A percentile compares a stretch with the other conserved stretches of the same genome.
These are phyloP conservation scores for Thymallus thymallus DNA, from an alignment of 2,113 vertebrate genomes.

Conservation along the genomic window DNA sequence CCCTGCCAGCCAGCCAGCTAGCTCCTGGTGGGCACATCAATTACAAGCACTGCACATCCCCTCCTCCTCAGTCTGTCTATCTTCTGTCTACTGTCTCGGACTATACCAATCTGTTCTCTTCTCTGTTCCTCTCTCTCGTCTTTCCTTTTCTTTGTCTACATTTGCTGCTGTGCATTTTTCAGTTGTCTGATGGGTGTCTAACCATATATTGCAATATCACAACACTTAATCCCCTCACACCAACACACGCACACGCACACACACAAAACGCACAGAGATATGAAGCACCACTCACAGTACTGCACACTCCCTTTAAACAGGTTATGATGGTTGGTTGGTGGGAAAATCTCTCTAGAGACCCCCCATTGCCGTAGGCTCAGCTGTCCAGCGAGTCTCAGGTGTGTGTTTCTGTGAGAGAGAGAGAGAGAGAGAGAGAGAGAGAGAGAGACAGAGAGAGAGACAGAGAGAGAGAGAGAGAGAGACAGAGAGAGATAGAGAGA, in stretches of 20 bases:
- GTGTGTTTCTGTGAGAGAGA: conserved; percentile 41
- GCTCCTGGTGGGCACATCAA: conserved; percentile 79
- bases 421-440: conserved; percentile 13
- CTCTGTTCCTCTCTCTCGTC: conserved; percentile 47
- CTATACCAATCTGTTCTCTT: conserved; percentile 62
- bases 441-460: background rate
- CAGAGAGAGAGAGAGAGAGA: background rate
- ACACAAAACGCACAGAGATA: conserved; percentile 44
- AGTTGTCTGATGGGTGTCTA: conserved; percentile 1
- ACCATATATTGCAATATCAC: background rate
- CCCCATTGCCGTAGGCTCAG: conserved; percentile 68
- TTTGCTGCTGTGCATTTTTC: background rate
- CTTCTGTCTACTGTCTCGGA: conserved; percentile 66
- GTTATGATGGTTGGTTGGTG: conserved; percentile 72
- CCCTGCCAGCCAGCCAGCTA: conserved; percentile 69
- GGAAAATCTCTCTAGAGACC: conserved; percentile 71
- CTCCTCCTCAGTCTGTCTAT: conserved; percentile 67
- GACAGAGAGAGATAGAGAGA: background rate
- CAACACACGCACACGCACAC: conserved; percentile 32
- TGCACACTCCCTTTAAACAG: conserved; percentile 56
- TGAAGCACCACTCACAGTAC: conserved; percentile 40
- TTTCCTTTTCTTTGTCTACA: background rate
- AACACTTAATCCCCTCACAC: conserved; percentile 8
- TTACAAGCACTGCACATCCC: conserved; percentile 70
- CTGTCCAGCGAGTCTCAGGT: conserved; percentile 70